Evolutionary conservation across 2,888 invertebrate genomes (phyloP), one percentile per base, ranked within the genome.

Genomic region (Strigamia crassipes): DNA sequence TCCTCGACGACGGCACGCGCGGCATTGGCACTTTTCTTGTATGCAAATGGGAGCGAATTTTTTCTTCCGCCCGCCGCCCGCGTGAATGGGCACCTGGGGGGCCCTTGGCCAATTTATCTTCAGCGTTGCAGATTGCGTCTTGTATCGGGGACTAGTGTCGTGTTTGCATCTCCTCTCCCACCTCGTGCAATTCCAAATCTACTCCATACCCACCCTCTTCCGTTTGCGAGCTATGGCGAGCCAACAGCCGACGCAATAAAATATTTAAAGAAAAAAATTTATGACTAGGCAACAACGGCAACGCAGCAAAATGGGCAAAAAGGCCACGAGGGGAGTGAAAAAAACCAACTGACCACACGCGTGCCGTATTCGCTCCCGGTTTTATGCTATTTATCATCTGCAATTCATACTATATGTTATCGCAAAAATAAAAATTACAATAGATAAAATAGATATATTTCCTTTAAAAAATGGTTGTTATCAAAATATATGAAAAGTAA

Each of bases 31-130:
- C 78, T 78, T 34, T 78, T 23, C 23, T 73, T 73, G 38, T 78
- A 31, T 78, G 31, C 34, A 78, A 78, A 78, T 78, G 78, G 78
- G 18, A 34, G 78, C 78, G 34, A 73, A 73, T 73, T 73, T 31
- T 73, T 31, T 73, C 73, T 31, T 73, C 73, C 42, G 42, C 42
- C 42, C 42, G 78, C 31, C 34, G 78, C 38, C 31, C 34, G 38
- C 78, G 9, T 15, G 42, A 46, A 78, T 78, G 78, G 78, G 78
- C 78, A 78, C 78, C 78, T 78, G 78, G 78, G 78, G 78, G 78
- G 78, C 78, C 78, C 31, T 78, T 34, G 31, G 78, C 27, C 78
- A 78, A 78, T 78, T 78, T 78, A 78, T 78, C 78, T 78, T 34
- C 31, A 34, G 31, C 34, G 18, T 78, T 38, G 78, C 78, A 78